Conservation (phyloP, 2,797 vertebrate genomes). For the Scolopax bukidnonensis region DNA sequence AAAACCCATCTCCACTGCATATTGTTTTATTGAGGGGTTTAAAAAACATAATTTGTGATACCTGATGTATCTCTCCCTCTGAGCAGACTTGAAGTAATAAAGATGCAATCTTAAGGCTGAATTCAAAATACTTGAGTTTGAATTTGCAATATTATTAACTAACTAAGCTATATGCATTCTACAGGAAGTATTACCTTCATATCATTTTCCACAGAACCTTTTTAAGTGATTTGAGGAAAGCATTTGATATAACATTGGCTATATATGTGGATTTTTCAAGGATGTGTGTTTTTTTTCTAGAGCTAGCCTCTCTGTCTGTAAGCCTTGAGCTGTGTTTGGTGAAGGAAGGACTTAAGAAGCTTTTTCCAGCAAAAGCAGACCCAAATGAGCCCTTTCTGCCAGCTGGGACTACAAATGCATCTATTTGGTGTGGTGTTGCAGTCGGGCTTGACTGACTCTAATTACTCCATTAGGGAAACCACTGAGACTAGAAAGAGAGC, state of each 20-base stretch:
- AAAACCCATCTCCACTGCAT: not conserved
- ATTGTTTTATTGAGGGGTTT: not conserved
- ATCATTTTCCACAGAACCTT: not conserved
- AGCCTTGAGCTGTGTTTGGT: not conserved
- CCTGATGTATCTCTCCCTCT: accelerated
- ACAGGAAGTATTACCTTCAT: not conserved
- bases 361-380: not conserved
- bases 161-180: not conserved
- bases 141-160: not conserved
- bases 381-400: not conserved
- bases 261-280: accelerated
- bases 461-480: not conserved
- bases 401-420: not conserved
- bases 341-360: not conserved
- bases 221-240: not conserved
- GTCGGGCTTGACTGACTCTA: not conserved
- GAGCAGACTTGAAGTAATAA: not conserved
- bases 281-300: accelerated
- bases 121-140: not conserved
- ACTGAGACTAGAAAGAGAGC: not conserved
- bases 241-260: not conserved
- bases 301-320: not conserved
- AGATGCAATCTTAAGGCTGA: not conserved
- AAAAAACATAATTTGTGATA: not conserved
- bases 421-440: not conserved